phyloP scores from a whole-genome alignment of 2,113 vertebrate species.

The Petromus typicus region DNA sequence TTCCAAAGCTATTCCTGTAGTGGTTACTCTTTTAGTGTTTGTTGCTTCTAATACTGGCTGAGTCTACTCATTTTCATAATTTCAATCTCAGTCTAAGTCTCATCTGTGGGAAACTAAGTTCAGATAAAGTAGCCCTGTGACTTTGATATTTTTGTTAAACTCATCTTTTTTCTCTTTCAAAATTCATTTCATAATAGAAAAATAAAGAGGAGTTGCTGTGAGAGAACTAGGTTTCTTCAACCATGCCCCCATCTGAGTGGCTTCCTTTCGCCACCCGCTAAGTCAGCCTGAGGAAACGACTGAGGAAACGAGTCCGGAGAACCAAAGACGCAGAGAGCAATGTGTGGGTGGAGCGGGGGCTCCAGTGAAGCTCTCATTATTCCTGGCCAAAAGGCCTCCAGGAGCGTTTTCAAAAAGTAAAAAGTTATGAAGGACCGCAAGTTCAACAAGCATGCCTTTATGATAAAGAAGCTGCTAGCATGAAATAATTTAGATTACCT shows the following conservation, averaged over 20 bases:
- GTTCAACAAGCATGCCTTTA: not conserved
- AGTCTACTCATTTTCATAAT: not conserved
- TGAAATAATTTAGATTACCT: not conserved
- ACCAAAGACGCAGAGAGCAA: not conserved
- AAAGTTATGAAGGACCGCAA: not conserved
- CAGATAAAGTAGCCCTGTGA: not conserved
- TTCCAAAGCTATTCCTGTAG: not conserved
- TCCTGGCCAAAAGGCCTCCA: not conserved
- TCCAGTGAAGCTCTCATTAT: not conserved
- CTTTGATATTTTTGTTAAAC: not conserved
- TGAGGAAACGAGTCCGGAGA: not conserved
- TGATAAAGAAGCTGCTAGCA: not conserved
- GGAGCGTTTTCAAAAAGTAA: not conserved
- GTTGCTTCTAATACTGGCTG: not conserved
- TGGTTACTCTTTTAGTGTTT: not conserved
- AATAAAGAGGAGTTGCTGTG: not conserved
- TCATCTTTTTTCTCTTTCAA: not conserved
- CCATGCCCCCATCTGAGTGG: not conserved
- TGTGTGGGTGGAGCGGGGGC: not conserved
- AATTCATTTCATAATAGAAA: not conserved
- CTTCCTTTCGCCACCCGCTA: constrained; percentile 29
- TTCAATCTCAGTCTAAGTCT: not conserved
- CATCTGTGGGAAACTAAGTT: not conserved
- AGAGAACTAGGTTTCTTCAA: not conserved
- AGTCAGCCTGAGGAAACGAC: not conserved